Conservation (phyloP, 2,113 vertebrate species). For the Chaenogobius annularis region DNA sequence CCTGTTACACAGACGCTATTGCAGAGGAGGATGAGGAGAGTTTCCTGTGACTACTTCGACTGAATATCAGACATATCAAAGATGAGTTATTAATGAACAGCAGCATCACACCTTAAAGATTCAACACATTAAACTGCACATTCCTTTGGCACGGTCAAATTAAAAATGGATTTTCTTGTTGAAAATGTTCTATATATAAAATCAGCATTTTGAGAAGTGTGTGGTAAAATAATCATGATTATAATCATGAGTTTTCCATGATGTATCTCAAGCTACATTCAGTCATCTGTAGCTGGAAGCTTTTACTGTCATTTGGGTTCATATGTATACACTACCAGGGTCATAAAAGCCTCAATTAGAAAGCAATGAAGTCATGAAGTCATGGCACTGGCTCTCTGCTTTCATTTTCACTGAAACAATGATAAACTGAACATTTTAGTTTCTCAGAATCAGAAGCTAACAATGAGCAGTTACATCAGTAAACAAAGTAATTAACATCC, state of each 20-base stretch:
- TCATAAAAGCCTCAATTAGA: background rate
- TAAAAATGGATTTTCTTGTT: too few relatives aligned
- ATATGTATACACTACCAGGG: background rate
- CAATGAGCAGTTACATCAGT: background rate
- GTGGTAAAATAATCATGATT: background rate
- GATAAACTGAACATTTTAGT: background rate
- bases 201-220: too few relatives aligned
- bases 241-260: background rate
- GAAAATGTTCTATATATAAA: too few relatives aligned
- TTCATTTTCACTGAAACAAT: conserved; percentile 16
- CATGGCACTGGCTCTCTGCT: background rate
- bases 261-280: background rate
- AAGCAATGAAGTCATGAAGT: background rate
- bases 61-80: conserved; percentile 29
- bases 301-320: background rate
- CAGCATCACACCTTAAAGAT: background rate
- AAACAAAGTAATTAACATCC: background rate
- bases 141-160: too few relatives aligned
- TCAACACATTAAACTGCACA: background rate
- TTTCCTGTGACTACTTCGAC: conserved; percentile 19
- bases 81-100: conserved; percentile 27
- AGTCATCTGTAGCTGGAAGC: background rate
- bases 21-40: conserved; percentile 29
- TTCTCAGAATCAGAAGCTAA: background rate
- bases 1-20: conserved; percentile 56